A percentile compares a stretch with the other conserved stretches of the same genome.
Conservation (phyloP, 2,888 invertebrate genomes). For the Drosophila robusta region DNA sequence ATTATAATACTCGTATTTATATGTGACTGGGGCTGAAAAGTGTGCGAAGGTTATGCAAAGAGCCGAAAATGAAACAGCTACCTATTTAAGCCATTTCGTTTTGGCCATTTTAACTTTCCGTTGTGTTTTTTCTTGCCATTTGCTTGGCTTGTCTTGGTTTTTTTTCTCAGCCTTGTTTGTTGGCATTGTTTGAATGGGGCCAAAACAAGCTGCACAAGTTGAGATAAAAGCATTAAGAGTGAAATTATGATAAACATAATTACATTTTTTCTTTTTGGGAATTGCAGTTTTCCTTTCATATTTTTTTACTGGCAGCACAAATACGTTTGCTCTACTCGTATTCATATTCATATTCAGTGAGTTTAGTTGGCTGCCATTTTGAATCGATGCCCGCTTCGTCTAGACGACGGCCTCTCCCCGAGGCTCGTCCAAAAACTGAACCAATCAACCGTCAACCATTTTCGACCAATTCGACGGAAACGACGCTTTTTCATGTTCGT, state of each 20-base stretch:
- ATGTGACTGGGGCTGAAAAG: conserved; percentile 28
- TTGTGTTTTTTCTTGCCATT: conserved; percentile 31
- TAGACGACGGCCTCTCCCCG: conserved; percentile 46
- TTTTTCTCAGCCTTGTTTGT: conserved; percentile 50
- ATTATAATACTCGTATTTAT: conserved; percentile 48
- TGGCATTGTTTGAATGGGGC: conserved; percentile 41
- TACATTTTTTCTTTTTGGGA: conserved; percentile 23
- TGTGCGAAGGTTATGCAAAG: conserved; percentile 53
- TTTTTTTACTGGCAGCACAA: conserved; percentile 1
- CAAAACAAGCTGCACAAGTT: conserved; percentile 56
- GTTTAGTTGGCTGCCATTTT: conserved; percentile 64
- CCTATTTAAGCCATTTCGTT: conserved; percentile 47
- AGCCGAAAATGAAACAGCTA: conserved; percentile 54
- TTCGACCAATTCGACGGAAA: conserved; percentile 76
- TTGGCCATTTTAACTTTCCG: conserved; percentile 47
- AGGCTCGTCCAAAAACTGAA: conserved; percentile 54
- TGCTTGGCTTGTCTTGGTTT: conserved; percentile 5
- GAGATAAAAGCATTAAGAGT: conserved; percentile 60
- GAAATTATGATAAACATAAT: conserved; percentile 44
- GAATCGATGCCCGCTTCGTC: conserved; percentile 49
- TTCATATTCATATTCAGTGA: conserved; percentile 23
- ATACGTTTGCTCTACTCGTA: conserved; percentile 7
- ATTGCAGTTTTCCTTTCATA: conserved; percentile 36
- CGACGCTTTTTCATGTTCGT: conserved; percentile 77
- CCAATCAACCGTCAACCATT: conserved; percentile 80